Evolutionary conservation across 2,888 invertebrate species (phyloP).

Genomic region (Tyria jacobaeae): DNA sequence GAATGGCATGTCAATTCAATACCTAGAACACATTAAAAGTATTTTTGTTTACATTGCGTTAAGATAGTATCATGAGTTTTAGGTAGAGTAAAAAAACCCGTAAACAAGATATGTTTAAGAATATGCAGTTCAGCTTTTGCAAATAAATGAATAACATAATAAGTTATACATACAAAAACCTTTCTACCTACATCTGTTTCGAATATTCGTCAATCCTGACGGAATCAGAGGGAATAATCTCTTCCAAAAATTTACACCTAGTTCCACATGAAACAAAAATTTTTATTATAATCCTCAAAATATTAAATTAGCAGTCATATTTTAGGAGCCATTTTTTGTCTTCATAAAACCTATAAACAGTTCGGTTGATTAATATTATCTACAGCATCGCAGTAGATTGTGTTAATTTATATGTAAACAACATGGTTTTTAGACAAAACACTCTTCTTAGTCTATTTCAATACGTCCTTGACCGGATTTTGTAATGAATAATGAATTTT

Average conservation of each 20-base stretch:
- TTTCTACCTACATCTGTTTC: background rate
- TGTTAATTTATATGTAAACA: conserved; percentile 38
- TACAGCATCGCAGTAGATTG: conserved; percentile 27
- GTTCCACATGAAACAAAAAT: background rate
- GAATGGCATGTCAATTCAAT: background rate
- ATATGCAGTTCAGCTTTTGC: too few relatives aligned
- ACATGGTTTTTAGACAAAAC: conserved; percentile 25
- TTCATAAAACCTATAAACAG: too few relatives aligned
- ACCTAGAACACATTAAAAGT: background rate
- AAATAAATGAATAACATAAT: too few relatives aligned
- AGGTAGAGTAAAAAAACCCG: background rate
- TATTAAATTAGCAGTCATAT: background rate
- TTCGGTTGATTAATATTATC: background rate
- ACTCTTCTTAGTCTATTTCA: conserved; percentile 46
- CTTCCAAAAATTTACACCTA: background rate
- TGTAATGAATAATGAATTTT: conserved; percentile 33
- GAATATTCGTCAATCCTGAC: background rate
- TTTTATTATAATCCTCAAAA: background rate
- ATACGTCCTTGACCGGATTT: conserved; percentile 48
- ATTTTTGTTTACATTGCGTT: background rate
- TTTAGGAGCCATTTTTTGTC: background rate
- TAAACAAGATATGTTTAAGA: too few relatives aligned
- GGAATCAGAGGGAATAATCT: background rate
- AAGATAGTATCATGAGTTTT: background rate
- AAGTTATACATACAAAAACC: too few relatives aligned